Percentiles rank a stretch among this genome's conserved stretches.
Evolutionary conservation across 2,113 vertebrate genomes (phyloP).

Genomic region (Isichthys henryi): DNA sequence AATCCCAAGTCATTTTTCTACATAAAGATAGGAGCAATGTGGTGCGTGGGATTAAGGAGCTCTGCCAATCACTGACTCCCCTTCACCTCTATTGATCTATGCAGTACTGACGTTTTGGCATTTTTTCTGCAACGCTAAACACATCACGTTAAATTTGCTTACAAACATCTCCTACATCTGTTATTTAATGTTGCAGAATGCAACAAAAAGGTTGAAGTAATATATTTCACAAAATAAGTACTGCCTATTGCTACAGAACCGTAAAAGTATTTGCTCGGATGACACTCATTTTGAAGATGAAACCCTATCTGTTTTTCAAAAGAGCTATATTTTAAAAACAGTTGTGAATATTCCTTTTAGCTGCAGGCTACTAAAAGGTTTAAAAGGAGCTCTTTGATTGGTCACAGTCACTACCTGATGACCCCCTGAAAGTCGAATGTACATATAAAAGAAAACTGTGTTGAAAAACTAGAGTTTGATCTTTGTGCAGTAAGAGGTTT

Average conservation of each 20-base stretch:
- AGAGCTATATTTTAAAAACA: neutral
- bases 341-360: neutral
- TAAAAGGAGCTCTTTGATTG: neutral
- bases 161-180: neutral
- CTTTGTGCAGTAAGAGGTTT: neutral
- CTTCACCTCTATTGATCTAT: neutral
- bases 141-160: neutral
- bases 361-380: neutral
- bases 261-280: neutral
- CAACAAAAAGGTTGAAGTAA: neutral
- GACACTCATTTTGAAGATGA: neutral
- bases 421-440: neutral
- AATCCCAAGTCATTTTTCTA: neutral
- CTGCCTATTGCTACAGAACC: neutral
- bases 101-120: neutral
- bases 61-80: neutral
- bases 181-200: neutral
- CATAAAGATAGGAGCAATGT: neutral
- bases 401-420: neutral
- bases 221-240: neutral
- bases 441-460: neutral
- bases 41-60: neutral
- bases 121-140: neutral
- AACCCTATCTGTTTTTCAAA: neutral
- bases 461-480: neutral